Percentiles rank a stretch among this genome's conserved stretches.
These are phyloP conservation scores for Clamator glandarius DNA, from an alignment of 2,797 vertebrate species.

Conservation along the genomic window DNA sequence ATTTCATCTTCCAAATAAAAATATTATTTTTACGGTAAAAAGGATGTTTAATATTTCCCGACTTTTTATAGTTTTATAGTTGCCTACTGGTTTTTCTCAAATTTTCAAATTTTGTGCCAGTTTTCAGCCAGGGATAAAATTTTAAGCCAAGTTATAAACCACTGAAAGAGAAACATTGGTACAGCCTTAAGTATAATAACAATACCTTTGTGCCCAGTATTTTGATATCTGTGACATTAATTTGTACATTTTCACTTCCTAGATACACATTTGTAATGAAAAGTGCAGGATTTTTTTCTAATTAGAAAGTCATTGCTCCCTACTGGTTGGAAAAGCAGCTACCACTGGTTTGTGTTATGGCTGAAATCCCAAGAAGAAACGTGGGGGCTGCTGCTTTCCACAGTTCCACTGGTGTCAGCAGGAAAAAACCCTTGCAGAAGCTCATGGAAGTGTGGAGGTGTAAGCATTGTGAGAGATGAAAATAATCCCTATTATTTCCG, in stretches of 20 bases:
- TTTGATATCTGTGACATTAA: constrained; percentile 31
- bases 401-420: constrained; percentile 9
- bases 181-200: constrained; percentile 31
- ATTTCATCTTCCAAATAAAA: constrained; percentile 62
- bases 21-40: constrained; percentile 54
- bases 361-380: not conserved
- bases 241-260: constrained; percentile 40
- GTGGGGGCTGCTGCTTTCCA: not conserved
- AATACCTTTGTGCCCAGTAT: constrained; percentile 30
- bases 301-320: not conserved
- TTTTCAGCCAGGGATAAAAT: constrained; percentile 51
- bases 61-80: constrained; percentile 39
- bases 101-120: constrained; percentile 62
- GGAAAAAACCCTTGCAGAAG: not conserved
- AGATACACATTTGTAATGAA: not conserved
- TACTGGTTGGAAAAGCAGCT: not conserved
- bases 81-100: constrained; percentile 53
- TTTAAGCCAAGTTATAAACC: constrained; percentile 57
- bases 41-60: constrained; percentile 56
- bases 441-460: not conserved
- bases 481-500: not conserved
- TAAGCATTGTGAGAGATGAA: not conserved
- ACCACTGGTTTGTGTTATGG: not conserved
- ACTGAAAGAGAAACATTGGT: constrained; percentile 56
- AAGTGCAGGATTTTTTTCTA: not conserved